phyloP scores from a whole-genome alignment of 2,113 vertebrate species.

The Bagarius yarrelli region DNA sequence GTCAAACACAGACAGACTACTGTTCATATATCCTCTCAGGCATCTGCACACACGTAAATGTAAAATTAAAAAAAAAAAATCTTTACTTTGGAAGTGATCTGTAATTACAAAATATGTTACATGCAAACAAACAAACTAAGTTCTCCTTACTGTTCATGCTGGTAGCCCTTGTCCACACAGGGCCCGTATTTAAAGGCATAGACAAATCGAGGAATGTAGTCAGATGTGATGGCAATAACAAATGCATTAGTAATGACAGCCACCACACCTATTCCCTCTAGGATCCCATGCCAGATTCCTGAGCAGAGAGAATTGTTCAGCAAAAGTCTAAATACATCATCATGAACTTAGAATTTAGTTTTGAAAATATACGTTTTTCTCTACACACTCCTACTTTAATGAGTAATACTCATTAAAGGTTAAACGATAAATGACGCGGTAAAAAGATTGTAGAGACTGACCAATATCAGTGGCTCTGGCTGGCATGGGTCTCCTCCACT shows the following conservation, averaged over 20 bases:
- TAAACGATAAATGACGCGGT: too few species aligned
- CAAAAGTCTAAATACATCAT: too few species aligned
- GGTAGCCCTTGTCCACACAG: slow-evolving; percentile 82
- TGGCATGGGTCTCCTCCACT: slow-evolving; percentile 95
- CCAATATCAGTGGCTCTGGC: slow-evolving; percentile 96
- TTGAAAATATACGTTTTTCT: too few species aligned
- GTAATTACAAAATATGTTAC: neutral
- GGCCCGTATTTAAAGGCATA: slow-evolving; percentile 96
- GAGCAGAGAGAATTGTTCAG: neutral
- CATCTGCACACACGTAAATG: slow-evolving; percentile 71
- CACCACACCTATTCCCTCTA: slow-evolving; percentile 94
- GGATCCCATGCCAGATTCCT: slow-evolving; percentile 98
- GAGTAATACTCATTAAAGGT: too few species aligned
- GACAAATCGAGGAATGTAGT: slow-evolving; percentile 98
- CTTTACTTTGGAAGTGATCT: neutral
- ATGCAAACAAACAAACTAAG: neutral
- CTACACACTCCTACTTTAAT: too few species aligned
- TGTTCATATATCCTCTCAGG: slow-evolving; percentile 93
- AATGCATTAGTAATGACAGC: slow-evolving; percentile 99
- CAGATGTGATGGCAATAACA: slow-evolving; percentile 97
- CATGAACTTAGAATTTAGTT: too few species aligned
- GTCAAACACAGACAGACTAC: slow-evolving; percentile 92
- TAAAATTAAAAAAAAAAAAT: neutral
- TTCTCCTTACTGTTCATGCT: slow-evolving; percentile 78
- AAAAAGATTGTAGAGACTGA: slow-evolving; percentile 58